Evolutionary conservation across 2,888 invertebrate species (phyloP), one percentile per base, ranked within the genome.

Genomic region (Hypolimnas misippus): DNA sequence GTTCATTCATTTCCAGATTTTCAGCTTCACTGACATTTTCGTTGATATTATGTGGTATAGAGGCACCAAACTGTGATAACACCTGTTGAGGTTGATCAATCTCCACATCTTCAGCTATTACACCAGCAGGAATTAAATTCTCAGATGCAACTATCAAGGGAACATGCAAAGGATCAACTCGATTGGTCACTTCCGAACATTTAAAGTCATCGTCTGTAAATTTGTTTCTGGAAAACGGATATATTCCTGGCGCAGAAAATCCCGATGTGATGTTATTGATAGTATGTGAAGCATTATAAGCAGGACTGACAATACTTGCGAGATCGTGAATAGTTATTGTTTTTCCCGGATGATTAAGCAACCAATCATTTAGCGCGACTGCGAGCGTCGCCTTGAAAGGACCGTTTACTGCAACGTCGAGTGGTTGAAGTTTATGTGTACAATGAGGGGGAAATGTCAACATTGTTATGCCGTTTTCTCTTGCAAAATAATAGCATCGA

Each of bases 401-500:
- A 59, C 66, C 35, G 50, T 66, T 65, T 7, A 67, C 66, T 4
- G 63, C 63, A 12, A 64, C 60, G 21, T 70, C 70, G 3, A 70
- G 55, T 38, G 70, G 66, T 38, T 68, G 66, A 17, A 70, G 7
- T 49, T 51, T 50, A 53, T 68, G 65, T 2, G 66, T 67, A 49
- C 67, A 67, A 38, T 68, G 70, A 25, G 68, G 69, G 25, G 61
- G 40, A n/a, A n/a, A n/a, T n/a, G 35, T 12, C 38, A 38, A 38
- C 38, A 38, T 5, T 10, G 35, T n/a, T 35, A 35, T 5, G 35
- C 35, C 35, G 6, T 35, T 10, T 10, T 5, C 35, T 5, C 10
- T 67, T 66, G 29, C n/a, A n/a, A n/a, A n/a, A n/a, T n/a, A n/a
- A 69, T 67, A 16, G 65, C 62, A 49, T 65, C 67, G 6, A 65